Evolutionary conservation across 2,888 invertebrate genomes (phyloP), one percentile per base, ranked within the genome.

Genomic region (Metacarcinus magister): DNA sequence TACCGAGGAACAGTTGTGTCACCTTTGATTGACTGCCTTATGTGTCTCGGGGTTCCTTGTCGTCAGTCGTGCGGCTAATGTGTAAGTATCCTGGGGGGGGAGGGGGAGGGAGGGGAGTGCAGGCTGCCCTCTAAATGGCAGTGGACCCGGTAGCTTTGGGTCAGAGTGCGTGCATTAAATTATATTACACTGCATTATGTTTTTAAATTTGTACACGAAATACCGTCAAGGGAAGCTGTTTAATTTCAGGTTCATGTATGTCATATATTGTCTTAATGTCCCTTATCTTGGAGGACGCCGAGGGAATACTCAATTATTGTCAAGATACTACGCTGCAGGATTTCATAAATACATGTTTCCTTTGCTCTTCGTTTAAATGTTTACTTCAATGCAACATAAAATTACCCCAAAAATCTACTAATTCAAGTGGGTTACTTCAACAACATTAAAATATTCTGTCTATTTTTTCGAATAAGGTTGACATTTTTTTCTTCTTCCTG

Each of bases 31-130:
- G 67, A 19, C 67, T 67, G 67, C 67, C 67, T 67, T 23, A 67
- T n/a, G 67, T 67, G 67, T 67, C 67, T n/a, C 16, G 4, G 67
- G 67, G 67, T 1, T 0, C 67, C 67, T 67, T 19, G 67, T 67
- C 67, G 67, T 67, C 19, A 67, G 67, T 67, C 67, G 67, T 67
- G 67, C 67, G 67, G 67, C 19, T 67, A 67, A 67, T 67, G 67
- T 67, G n/a, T 67, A 67, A 67, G 67, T n/a, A 67, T 19, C n/a
- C 0, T 19, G 67, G 67, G n/a, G 23, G n/a, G n/a, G 67, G 19
- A 23, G n/a, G n/a, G n/a, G n/a, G 23, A 23, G n/a, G 67, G 67
- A n/a, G n/a, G 67, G 67, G 67, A 19, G 67, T 23, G 23, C 67
- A 54, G n/a, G 67, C 67, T 67, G 67, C 67, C 23, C 67, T 67